Percentiles rank a stretch among this genome's conserved stretches.
These are phyloP conservation scores for Triplophysa siluroides DNA, from an alignment of 2,113 vertebrate species.

Conservation along the genomic window DNA sequence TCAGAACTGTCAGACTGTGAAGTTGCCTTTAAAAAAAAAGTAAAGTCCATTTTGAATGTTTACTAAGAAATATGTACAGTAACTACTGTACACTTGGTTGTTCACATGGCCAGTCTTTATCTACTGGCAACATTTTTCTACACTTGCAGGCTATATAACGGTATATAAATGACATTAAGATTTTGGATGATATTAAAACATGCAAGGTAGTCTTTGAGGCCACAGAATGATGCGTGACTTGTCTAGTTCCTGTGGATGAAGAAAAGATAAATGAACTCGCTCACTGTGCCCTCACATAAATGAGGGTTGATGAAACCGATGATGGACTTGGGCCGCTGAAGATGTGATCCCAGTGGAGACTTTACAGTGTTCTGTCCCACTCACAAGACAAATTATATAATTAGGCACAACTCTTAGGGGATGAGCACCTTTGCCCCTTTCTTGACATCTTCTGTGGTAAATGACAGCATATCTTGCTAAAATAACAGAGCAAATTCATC, in stretches of 20 bases:
- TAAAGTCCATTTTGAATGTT: too few relatives aligned
- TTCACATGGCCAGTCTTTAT: too few relatives aligned
- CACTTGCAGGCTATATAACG: too few relatives aligned
- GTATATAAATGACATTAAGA: neutral
- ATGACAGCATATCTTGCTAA: conserved; percentile 72
- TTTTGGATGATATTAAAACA: neutral
- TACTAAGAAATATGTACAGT: too few relatives aligned
- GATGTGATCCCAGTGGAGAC: conserved; percentile 71
- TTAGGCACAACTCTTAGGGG: conserved; percentile 74
- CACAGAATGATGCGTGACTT: conserved; percentile 18
- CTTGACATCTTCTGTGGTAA: conserved; percentile 73
- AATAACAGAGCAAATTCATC: conserved; percentile 73
- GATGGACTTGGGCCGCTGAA: conserved; percentile 71
- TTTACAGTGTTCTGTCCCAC: conserved; percentile 69
- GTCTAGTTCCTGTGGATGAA: conserved; percentile 27
- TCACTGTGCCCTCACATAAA: conserved; percentile 33
- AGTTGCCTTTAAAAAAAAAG: too few relatives aligned
- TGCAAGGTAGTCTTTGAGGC: neutral
- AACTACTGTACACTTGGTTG: too few relatives aligned
- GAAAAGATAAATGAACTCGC: conserved; percentile 35
- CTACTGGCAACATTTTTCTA: too few relatives aligned
- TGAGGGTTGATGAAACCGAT: conserved; percentile 62
- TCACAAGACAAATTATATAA: conserved; percentile 81
- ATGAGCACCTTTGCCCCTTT: conserved; percentile 70
- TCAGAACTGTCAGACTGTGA: neutral